These are phyloP conservation scores for Argyrosomus japonicus DNA, from an alignment of 2,113 vertebrate species.

Conservation along the genomic window DNA sequence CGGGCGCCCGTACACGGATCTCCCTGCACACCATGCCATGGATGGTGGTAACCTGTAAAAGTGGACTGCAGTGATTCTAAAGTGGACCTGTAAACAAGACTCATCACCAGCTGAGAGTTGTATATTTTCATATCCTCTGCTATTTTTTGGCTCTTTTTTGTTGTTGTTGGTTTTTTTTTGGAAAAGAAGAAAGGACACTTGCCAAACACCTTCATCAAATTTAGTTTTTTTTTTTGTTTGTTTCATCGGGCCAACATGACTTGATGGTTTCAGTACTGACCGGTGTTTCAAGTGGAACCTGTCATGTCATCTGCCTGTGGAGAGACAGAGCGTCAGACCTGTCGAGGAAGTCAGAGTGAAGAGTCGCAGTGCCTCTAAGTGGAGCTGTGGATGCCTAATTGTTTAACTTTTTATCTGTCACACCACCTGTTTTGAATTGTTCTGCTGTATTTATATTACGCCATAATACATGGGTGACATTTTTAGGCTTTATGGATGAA, in stretches of 20 bases:
- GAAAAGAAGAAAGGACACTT: conserved; percentile 45
- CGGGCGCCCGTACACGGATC: conserved; percentile 4
- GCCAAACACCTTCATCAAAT: conserved; percentile 55
- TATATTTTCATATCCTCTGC: conserved; percentile 68
- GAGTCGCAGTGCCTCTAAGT: conserved; percentile 33
- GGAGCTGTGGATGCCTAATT: conserved; percentile 32
- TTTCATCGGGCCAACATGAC: conserved; percentile 36
- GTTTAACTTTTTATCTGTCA: conserved; percentile 17
- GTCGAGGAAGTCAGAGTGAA: neutral
- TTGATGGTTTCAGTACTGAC: neutral
- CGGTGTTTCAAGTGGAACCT: neutral
- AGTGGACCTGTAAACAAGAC: conserved; percentile 41
- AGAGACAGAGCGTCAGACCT: neutral
- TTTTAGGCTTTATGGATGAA: conserved; percentile 32
- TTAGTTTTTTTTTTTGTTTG: conserved; percentile 35
- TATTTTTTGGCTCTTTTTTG: neutral
- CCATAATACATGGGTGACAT: conserved; percentile 36
- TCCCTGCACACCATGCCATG: conserved; percentile 18
- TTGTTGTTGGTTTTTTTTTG: conserved; percentile 19
- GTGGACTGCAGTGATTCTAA: conserved; percentile 2
- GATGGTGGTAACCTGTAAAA: neutral
- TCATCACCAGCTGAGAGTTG: conserved; percentile 76
- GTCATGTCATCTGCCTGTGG: conserved; percentile 6
- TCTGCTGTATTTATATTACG: conserved; percentile 56
- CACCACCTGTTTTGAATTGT: conserved; percentile 43